Conservation (phyloP, 2,888 invertebrate genomes). For the Schizaphis graminum region DNA sequence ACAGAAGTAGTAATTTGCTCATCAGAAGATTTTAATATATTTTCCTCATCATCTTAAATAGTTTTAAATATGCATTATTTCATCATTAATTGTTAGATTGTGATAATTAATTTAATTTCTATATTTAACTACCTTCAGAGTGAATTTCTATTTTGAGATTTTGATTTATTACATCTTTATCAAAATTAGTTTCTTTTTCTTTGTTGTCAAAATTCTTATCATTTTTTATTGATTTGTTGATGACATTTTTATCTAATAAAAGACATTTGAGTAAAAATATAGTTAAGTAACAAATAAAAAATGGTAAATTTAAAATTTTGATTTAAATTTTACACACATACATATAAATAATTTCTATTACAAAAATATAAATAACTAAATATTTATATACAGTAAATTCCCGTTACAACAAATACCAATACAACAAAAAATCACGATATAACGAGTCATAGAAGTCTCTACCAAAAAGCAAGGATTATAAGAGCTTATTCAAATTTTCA, state of each 20-base stretch:
- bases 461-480: too few relatives aligned
- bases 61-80: constrained; percentile 9
- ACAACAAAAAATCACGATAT: too few relatives aligned
- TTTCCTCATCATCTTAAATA: neutral
- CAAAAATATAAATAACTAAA: neutral
- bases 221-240: neutral
- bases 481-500: too few relatives aligned
- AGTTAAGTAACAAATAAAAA: neutral
- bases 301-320: neutral
- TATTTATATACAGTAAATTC: neutral
- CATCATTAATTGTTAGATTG: neutral
- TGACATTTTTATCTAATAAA: constrained; percentile 1
- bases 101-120: neutral
- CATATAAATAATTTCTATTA: neutral
- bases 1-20: neutral
- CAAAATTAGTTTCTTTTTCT: neutral
- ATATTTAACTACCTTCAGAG: neutral
- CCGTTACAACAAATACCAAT: too few relatives aligned
- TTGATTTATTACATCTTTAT: constrained; percentile 9
- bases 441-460: too few relatives aligned
- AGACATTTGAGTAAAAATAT: neutral
- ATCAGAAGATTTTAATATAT: neutral
- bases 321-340: neutral
- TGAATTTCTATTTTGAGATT: neutral
- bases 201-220: neutral